Evolutionary conservation across 2,888 invertebrate genomes (phyloP), one percentile per base, ranked within the genome.

Genomic region (Diarsia rubi): DNA sequence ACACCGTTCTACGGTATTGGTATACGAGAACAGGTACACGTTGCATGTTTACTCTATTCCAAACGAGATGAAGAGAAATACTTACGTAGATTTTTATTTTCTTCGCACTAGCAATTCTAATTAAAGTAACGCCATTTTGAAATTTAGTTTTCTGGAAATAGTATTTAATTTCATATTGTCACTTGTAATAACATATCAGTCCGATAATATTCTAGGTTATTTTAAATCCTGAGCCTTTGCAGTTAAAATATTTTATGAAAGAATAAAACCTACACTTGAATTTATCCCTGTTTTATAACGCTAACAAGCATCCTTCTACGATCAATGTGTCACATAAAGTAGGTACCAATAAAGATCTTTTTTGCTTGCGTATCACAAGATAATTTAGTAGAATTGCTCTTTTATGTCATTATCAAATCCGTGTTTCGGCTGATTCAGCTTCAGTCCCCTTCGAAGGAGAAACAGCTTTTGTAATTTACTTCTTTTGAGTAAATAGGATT

Each of bases 371-470:
- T 81, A 83, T 82, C 73, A 73, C 59, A 66, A 80, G 79, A 86
- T 85, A 85, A 87, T 87, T 88, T 82, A 79, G 79, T 69, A 65
- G 79, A 85, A 83, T 88, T 87, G 84, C 80, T 87, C 86, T 87
- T 88, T 88, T 87, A 84, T 83, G 79, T 86, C 88, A 87, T 88
- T 88, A 84, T 84, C 83, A 86, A 88, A 88, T 88, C 81, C 73
- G 79, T 83, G 72, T 88, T 87, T 86, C 72, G 69, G 78, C 78
- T 77, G 79, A 87, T 65, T 88, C 88, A 85, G 88, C 81, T 76
- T 66, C 69, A 82, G 84, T 79, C 72, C 68, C 78, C 70, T 83
- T 78, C 70, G 76, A 60, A 60, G 52, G 69, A 75, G 73, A 87
- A 84, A 82, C 73, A 83, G 80, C 75, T 86, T 84, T 84, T 78